A percentile compares a stretch with the other conserved stretches of the same genome.
Evolutionary conservation across 2,797 vertebrate genomes (phyloP).

Genomic region (Eremophila alpestris): DNA sequence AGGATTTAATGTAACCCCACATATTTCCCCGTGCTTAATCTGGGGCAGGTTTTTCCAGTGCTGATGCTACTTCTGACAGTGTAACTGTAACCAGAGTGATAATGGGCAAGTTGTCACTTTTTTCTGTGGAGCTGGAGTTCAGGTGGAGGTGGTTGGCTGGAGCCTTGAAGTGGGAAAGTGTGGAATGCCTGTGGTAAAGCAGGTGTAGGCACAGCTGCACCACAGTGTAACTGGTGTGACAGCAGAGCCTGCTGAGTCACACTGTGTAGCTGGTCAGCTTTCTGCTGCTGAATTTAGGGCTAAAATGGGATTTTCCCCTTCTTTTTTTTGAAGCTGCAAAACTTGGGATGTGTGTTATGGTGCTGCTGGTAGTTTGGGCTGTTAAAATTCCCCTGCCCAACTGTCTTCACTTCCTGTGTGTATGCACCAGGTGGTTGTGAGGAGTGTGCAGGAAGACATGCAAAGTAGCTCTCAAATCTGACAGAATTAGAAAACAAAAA

Average conservation of each 20-base stretch:
- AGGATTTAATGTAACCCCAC: neutral
- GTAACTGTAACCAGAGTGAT: neutral
- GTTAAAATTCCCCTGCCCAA: neutral
- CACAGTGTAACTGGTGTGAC: neutral
- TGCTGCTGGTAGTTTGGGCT: neutral
- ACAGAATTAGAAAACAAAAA: neutral
- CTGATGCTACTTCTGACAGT: neutral
- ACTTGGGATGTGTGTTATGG: neutral
- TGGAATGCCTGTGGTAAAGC: neutral
- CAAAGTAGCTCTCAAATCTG: neutral
- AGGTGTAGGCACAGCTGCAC: neutral
- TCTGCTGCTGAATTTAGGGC: neutral
- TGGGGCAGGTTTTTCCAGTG: neutral
- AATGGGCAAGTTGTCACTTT: neutral
- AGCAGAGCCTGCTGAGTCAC: neutral
- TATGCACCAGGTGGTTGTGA: neutral
- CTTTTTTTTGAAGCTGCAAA: neutral
- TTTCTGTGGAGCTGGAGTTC: neutral
- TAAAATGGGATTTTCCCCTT: neutral
- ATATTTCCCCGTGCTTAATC: neutral
- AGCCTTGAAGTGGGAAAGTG: accelerated
- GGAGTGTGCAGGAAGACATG: neutral
- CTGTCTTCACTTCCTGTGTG: neutral
- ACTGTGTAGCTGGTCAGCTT: neutral
- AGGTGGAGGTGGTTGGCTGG: neutral